Evolutionary conservation across 2,113 vertebrate genomes (phyloP).

Genomic region (Tamias sibiricus): DNA sequence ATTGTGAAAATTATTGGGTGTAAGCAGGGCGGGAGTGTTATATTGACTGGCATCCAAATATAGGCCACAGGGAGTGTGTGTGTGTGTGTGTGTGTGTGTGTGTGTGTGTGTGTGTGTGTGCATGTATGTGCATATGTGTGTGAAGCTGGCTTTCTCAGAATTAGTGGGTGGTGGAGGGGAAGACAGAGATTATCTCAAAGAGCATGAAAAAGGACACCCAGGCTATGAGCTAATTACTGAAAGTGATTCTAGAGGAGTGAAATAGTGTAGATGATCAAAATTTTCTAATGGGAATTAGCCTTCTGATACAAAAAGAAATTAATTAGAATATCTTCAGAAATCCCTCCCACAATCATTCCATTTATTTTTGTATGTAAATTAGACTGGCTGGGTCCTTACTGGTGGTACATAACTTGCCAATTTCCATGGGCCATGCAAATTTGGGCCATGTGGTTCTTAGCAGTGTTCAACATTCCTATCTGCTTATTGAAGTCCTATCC

Average conservation of each 20-base stretch:
- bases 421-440: background rate
- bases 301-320: background rate
- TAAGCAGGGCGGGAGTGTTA: background rate
- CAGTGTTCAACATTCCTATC: background rate
- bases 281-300: conserved; percentile 13
- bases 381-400: background rate
- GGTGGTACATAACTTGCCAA: background rate
- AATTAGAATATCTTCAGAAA: background rate
- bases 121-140: background rate
- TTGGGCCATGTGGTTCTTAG: background rate
- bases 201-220: background rate
- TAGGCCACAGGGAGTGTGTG: background rate
- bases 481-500: background rate
- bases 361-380: background rate
- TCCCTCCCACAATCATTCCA: background rate
- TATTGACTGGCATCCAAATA: background rate
- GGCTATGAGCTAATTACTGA: background rate
- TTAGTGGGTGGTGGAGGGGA: background rate
- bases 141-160: background rate
- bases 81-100: background rate
- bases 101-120: background rate
- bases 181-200: background rate
- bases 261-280: background rate
- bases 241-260: background rate
- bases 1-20: background rate